Evolutionary conservation across 2,113 vertebrate species (phyloP).

Genomic region (Salvelinus sp.): DNA sequence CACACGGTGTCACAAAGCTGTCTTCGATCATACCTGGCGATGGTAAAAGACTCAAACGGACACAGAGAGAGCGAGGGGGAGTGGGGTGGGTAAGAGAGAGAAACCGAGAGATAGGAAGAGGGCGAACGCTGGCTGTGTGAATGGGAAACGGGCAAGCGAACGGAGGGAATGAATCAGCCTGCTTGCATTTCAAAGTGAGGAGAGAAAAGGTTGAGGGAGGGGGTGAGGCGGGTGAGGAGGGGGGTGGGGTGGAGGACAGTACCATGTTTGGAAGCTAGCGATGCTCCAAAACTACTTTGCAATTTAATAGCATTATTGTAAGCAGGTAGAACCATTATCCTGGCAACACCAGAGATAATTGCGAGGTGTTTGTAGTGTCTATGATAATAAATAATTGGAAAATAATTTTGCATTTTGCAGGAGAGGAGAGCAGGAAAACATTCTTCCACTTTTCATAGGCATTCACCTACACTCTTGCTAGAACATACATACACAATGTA

Average conservation of each 20-base stretch:
- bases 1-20: conserved; percentile 53
- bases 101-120: too few relatives aligned
- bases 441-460: conserved; percentile 65
- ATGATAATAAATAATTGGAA: conserved; percentile 72
- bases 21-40: conserved; percentile 58
- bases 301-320: conserved; percentile 73
- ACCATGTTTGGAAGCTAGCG: conserved; percentile 33
- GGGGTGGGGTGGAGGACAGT: background rate
- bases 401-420: conserved; percentile 72
- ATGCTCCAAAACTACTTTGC: conserved; percentile 72
- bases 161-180: conserved; percentile 42
- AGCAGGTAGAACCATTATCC: conserved; percentile 73
- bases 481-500: too few relatives aligned
- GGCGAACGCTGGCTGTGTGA: background rate
- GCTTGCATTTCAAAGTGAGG: conserved; percentile 69
- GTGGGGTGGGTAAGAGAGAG: too few relatives aligned
- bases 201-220: background rate
- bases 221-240: background rate
- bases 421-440: conserved; percentile 47
- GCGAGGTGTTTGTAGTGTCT: conserved; percentile 68
- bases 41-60: conserved; percentile 34
- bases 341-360: conserved; percentile 60
- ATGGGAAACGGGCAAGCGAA: background rate
- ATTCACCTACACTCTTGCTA: background rate
- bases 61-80: background rate